These are phyloP conservation scores for Macrophya annulata DNA, from an alignment of 2,888 invertebrate genomes.

Conservation along the genomic window DNA sequence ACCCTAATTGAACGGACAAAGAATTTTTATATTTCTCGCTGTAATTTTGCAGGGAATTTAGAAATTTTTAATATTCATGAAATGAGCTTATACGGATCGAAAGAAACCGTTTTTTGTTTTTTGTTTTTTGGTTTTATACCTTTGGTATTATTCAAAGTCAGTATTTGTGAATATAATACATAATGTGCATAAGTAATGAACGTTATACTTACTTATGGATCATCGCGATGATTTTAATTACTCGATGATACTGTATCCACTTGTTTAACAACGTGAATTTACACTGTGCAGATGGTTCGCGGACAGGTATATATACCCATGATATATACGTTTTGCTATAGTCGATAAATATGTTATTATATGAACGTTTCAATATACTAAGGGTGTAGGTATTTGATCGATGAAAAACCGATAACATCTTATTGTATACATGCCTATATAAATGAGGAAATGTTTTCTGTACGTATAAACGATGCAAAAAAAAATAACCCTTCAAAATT, in stretches of 20 bases:
- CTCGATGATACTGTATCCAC: no score
- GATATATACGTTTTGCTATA: background rate
- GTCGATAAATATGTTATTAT: background rate
- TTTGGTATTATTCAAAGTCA: no score
- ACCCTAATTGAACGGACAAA: background rate
- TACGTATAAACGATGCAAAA: background rate
- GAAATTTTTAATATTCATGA: background rate
- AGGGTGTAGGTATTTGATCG: background rate
- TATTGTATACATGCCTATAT: background rate
- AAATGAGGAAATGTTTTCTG: background rate
- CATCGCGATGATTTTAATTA: no score
- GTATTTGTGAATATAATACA: no score
- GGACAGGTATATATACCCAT: no score
- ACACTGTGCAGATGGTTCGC: background rate
- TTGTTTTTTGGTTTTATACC: no score
- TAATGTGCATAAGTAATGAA: no score
- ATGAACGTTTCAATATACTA: background rate
- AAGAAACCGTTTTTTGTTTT: no score
- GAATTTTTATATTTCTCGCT: background rate
- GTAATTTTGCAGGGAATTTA: no score
- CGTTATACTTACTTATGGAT: no score
- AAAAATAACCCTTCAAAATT: constrained; percentile 9
- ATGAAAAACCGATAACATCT: background rate
- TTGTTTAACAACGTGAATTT: background rate
- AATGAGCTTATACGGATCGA: background rate